Conservation (phyloP, 2,888 invertebrate species). For the Rotaria macrura region DNA sequence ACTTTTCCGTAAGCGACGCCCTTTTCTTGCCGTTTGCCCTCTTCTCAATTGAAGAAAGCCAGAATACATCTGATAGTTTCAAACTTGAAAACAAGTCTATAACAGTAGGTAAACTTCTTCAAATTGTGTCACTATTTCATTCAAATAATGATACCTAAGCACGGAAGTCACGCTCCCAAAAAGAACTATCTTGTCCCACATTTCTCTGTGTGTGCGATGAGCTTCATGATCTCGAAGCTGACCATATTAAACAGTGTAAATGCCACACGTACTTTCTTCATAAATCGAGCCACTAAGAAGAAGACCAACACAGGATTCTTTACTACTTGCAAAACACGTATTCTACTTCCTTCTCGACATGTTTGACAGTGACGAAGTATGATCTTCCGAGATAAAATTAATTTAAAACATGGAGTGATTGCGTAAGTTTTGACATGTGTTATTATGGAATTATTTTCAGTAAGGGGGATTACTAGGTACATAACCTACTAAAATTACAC, state of each 20-base stretch:
- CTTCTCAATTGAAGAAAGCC: background rate
- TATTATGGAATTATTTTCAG: background rate
- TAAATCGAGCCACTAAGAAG: background rate
- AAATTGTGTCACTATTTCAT: background rate
- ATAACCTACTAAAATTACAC: too few species aligned
- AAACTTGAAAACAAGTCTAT: background rate
- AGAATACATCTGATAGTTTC: background rate
- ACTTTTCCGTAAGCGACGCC: background rate
- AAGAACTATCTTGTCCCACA: background rate
- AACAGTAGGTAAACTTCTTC: background rate
- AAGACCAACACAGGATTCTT: background rate
- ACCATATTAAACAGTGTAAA: background rate
- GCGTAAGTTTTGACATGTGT: background rate
- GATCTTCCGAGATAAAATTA: background rate
- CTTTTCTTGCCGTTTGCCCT: background rate
- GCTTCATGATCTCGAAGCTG: background rate
- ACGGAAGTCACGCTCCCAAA: background rate
- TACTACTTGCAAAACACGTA: background rate
- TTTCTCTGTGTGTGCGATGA: background rate
- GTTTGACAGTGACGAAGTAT: background rate
- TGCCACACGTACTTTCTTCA: background rate
- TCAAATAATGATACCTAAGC: background rate
- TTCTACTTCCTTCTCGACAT: background rate
- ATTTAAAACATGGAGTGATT: background rate
- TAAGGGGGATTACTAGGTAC: too few species aligned